Evolutionary conservation across 2,113 vertebrate species (phyloP).

Genomic region (Actenoides lindsayi): DNA sequence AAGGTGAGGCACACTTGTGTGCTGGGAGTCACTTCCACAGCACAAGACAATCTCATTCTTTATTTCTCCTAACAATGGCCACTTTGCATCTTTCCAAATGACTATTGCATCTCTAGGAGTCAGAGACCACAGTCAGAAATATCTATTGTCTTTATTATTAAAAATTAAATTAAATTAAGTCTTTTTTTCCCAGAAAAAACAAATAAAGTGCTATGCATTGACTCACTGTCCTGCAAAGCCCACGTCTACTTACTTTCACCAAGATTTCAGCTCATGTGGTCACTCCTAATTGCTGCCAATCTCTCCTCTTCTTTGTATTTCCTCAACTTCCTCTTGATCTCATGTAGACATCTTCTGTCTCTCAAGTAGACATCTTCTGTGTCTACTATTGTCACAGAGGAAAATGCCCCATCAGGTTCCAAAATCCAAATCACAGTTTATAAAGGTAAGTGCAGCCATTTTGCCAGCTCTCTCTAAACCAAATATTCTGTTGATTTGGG

Average conservation of each 20-base stretch:
- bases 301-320: neutral
- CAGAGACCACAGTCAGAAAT: neutral
- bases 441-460: neutral
- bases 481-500: neutral
- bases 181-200: neutral
- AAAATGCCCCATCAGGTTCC: neutral
- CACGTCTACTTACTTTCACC: neutral
- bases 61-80: neutral
- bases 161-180: neutral
- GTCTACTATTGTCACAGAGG: accelerated
- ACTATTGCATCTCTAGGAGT: accelerated
- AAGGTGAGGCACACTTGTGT: neutral
- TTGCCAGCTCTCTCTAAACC: neutral
- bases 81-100: neutral
- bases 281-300: neutral
- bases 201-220: neutral
- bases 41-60: neutral
- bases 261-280: neutral
- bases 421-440: neutral
- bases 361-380: neutral
- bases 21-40: neutral
- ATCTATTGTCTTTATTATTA: neutral
- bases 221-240: neutral
- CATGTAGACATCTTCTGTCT: no score
- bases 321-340: neutral